Evolutionary conservation across 2,113 vertebrate genomes (phyloP).

Genomic region (Symphodus melops): DNA sequence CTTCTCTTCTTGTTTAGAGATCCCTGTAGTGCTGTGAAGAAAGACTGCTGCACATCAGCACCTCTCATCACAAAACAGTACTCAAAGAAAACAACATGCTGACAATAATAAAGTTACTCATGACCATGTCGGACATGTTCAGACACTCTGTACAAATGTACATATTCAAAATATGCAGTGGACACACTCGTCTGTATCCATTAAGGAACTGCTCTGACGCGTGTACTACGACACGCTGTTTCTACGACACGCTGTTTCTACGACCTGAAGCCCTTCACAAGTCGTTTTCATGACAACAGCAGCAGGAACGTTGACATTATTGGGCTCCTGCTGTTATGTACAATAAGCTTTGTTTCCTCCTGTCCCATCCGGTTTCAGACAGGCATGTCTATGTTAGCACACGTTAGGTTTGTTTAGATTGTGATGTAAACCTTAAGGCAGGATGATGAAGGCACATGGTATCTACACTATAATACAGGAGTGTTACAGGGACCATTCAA

Average conservation of each 20-base stretch:
- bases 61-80: not conserved
- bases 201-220: not conserved
- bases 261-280: not conserved
- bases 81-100: accelerated
- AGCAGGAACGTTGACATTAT: not conserved
- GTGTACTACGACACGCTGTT: not conserved
- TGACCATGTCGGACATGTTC: not conserved
- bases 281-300: not conserved
- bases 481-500: not conserved
- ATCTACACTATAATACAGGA: not conserved
- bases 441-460: slow-evolving; percentile 56
- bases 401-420: not conserved
- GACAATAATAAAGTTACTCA: not conserved
- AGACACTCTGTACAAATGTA: slow-evolving; percentile 31
- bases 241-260: not conserved
- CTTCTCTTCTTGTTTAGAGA: not conserved
- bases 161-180: not conserved
- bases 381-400: not conserved
- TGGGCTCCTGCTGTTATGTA: not conserved
- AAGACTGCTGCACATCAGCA: not conserved
- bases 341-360: not conserved
- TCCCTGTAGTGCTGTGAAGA: not conserved
- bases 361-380: not conserved
- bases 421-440: slow-evolving; percentile 54
- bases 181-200: not conserved